phyloP scores from a whole-genome alignment of 1,140 invertebrate genomes.

The Drosophila tropicalis region DNA sequence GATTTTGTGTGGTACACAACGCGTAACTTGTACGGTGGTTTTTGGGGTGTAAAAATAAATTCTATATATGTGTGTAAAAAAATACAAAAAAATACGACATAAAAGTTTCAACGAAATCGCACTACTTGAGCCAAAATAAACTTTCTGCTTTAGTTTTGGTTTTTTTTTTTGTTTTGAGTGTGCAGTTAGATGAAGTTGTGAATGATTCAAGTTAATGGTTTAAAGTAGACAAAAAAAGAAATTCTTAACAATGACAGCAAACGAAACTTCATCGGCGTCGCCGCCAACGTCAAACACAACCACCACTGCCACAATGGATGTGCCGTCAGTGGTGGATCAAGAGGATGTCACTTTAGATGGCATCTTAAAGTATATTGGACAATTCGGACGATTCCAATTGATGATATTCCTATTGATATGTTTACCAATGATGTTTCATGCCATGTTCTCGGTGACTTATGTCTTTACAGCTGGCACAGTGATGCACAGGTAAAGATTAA shows the following conservation, averaged over 20 bases:
- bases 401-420: constrained; percentile 84
- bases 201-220: not conserved
- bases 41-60: constrained; percentile 46
- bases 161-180: not conserved
- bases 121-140: constrained; percentile 17
- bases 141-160: not conserved
- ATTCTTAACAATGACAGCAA: constrained; percentile 49
- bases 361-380: constrained; percentile 84
- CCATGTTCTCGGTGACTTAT: constrained; percentile 84
- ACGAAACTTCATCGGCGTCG: constrained; percentile 31
- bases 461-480: constrained; percentile 86
- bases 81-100: constrained; percentile 37
- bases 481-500: constrained; percentile 84
- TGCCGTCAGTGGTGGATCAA: constrained; percentile 47
- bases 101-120: constrained; percentile 43
- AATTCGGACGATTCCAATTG: constrained; percentile 86
- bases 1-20: constrained; percentile 38
- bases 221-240: not conserved
- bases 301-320: constrained; percentile 15
- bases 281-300: constrained; percentile 6
- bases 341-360: constrained; percentile 69
- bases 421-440: constrained; percentile 84
- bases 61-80: constrained; percentile 34
- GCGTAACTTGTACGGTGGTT: constrained; percentile 26
- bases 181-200: not conserved